phyloP scores from a whole-genome alignment of 2,888 invertebrate species.

The Caenorhabditis virilis region DNA sequence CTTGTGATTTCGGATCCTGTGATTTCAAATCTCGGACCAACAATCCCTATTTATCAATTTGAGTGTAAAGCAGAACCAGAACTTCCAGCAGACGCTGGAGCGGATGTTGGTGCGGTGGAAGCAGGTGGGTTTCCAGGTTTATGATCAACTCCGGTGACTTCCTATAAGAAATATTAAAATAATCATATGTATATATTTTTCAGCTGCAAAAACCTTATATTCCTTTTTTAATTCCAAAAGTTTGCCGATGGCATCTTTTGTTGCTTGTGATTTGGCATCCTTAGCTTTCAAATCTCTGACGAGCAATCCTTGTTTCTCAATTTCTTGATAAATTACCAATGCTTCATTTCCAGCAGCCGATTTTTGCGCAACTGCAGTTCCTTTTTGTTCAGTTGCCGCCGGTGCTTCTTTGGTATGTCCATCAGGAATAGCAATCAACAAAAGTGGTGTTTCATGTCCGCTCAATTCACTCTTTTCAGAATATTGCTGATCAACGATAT shows the following conservation, averaged over 20 bases:
- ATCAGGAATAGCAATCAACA: constrained; percentile 92
- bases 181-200: constrained; percentile 74
- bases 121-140: constrained; percentile 52
- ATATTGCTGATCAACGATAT: constrained; percentile 70
- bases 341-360: too few relatives aligned
- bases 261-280: constrained; percentile 69
- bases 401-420: constrained; percentile 72
- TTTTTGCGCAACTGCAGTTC: constrained; percentile 2
- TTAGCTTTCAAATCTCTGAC: constrained; percentile 76
- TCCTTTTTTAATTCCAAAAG: constrained; percentile 79
- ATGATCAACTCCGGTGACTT: constrained; percentile 72
- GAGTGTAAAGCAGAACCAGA: constrained; percentile 3
- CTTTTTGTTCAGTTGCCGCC: constrained; percentile 17
- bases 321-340: constrained; percentile 33
- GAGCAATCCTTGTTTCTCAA: constrained; percentile 74
- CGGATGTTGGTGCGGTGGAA: constrained; percentile 13
- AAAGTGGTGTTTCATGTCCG: constrained; percentile 74
- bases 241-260: constrained; percentile 72
- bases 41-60: constrained; percentile 73
- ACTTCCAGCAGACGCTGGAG: constrained; percentile 4
- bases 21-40: constrained; percentile 77
- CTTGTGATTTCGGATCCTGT: constrained; percentile 70
- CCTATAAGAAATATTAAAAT: too few relatives aligned
- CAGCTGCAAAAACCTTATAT: constrained; percentile 79
- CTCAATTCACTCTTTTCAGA: constrained; percentile 37